Evolutionary conservation across 2,113 vertebrate species (phyloP), one percentile per base, ranked within the genome.

Genomic region (Corythaeola cristata): DNA sequence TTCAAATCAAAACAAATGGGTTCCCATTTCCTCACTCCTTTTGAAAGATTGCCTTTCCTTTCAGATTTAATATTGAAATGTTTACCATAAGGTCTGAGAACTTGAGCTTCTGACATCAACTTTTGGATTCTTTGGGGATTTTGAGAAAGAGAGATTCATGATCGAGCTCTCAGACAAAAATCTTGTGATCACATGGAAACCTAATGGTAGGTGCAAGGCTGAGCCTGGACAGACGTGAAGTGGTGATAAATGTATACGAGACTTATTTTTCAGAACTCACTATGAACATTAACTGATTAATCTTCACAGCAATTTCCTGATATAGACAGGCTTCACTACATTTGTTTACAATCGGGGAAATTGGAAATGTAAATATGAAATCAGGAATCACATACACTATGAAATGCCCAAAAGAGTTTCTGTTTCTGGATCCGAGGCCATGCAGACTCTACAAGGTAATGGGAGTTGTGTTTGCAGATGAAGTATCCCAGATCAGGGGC

Each of bases 391-490:
- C 5, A 9, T 24, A 33, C 8, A 15, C 50, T 53, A 6, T 32
- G 56, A 19, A 92, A 44, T 27, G 75, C 8, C 32, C 26, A 15
- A 33, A n/a, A 26, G 7, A 58, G 32, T 71, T 66, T 6, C 20
- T 26, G 1, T 67, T 84, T 39, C 6, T 60, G 37, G 24, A 59
- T 44, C 16, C 1, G 3, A 77, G 50, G 9, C 49, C 33, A 12
- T 0, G 0, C 11, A 74, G 12, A 12, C 10, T 22, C 30, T 17
- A 6, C 6, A 14, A 87, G 39, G 27, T 21, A 35, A 11, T 3
- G n/a, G 33, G 20, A 47, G 32, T 24, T 63, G 20, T 62, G 26
- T 5, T 17, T 72, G 35, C 39, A 68, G 30, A 30, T 62, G 47
- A 95, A 64, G 14, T 4, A 39, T 28, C 60, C 16, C 23, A 33